Conservation (phyloP, 2,113 vertebrate species). For the Chunga burmeisteri region DNA sequence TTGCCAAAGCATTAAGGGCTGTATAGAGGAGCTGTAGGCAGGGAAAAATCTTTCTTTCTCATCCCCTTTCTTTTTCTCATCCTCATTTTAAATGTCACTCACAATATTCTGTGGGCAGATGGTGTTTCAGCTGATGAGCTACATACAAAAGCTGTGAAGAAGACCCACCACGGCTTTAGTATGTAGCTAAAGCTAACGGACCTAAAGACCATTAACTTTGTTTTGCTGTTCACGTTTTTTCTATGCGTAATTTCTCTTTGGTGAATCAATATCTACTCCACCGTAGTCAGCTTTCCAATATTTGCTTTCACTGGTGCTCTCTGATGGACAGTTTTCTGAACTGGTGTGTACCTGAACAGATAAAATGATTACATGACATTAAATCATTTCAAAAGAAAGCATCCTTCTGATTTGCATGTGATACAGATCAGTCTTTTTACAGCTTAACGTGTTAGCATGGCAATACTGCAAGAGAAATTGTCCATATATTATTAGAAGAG, state of each 20-base stretch:
- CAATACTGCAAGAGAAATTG: not conserved
- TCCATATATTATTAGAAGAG: not conserved
- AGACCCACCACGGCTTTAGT: not conserved
- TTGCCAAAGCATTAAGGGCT: not conserved
- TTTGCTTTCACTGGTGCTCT: not conserved
- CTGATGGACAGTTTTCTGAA: not conserved
- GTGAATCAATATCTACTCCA: not conserved
- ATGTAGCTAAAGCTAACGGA: not conserved
- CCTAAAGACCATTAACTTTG: not conserved
- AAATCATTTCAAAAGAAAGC: not conserved
- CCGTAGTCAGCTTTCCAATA: not conserved
- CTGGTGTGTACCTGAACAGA: not conserved
- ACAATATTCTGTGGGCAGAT: not conserved
- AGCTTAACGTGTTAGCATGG: not conserved
- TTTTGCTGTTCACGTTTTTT: not conserved
- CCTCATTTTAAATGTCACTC: not conserved
- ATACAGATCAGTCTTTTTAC: not conserved
- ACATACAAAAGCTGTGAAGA: not conserved
- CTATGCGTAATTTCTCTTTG: not conserved
- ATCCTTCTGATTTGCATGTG: not conserved
- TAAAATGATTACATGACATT: not conserved
- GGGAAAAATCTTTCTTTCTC: not conserved
- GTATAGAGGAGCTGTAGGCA: not conserved
- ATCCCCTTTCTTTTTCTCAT: not conserved
- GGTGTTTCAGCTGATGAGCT: not conserved